Percentiles rank a stretch among this genome's conserved stretches.
phyloP scores from a whole-genome alignment of 23 tunicate species.

The Aplidium turbinatum region DNA sequence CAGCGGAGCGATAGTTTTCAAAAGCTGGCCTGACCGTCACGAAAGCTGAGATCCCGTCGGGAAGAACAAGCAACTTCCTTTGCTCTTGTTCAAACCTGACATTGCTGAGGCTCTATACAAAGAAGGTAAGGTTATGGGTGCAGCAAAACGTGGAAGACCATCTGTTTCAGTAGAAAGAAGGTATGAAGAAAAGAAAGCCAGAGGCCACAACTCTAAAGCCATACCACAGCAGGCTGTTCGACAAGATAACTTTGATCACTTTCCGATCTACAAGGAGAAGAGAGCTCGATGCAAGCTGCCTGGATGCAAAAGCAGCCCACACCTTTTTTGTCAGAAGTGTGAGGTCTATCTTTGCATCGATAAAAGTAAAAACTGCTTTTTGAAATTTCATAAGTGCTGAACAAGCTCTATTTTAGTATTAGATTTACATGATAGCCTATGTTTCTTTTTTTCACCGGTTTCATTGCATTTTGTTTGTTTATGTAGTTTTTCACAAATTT shows the following conservation, averaged over 20 bases:
- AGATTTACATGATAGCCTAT: no score
- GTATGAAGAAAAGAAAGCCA: slow-evolving; percentile 16
- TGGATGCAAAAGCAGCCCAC: slow-evolving; percentile 6
- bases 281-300: slow-evolving; percentile 2
- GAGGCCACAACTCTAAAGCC: slow-evolving; percentile 18
- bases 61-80: slow-evolving; percentile 13
- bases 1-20: no score
- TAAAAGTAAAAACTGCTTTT: slow-evolving; percentile 10
- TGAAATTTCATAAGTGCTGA: neutral
- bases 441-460: no score
- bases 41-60: no score
- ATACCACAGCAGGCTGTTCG: slow-evolving; percentile 1
- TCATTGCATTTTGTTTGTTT: no score
- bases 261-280: slow-evolving; percentile 18
- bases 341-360: slow-evolving; percentile 15
- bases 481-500: no score
- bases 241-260: slow-evolving; percentile 11
- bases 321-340: slow-evolving; percentile 12
- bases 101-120: slow-evolving; percentile 14
- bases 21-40: no score
- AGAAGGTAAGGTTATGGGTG: neutral
- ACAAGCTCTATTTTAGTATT: no score
- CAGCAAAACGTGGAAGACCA: slow-evolving; percentile 15
- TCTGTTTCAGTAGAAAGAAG: slow-evolving; percentile 2
- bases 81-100: neutral